Conservation (phyloP, 2,888 invertebrate genomes). For the Aquatica leii region DNA sequence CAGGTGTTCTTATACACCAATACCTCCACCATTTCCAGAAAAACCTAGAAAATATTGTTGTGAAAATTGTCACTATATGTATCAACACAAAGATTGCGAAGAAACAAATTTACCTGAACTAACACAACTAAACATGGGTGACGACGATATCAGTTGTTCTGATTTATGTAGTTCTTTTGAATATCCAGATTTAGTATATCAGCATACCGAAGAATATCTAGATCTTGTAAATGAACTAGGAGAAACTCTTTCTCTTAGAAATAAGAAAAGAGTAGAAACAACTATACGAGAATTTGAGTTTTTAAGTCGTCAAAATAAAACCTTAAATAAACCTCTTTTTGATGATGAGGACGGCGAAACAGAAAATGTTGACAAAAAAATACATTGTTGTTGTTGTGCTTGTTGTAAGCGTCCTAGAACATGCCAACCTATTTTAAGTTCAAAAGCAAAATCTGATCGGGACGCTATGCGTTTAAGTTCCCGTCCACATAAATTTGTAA, state of each 20-base stretch:
- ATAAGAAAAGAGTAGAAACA: constrained; percentile 54
- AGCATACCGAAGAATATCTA: constrained; percentile 55
- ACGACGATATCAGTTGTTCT: constrained; percentile 40
- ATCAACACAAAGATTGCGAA: too few relatives aligned
- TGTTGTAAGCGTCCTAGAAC: neutral
- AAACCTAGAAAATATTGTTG: neutral
- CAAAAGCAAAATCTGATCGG: neutral
- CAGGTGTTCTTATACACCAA: too few relatives aligned
- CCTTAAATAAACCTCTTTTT: constrained; percentile 52
- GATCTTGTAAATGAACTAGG: constrained; percentile 57
- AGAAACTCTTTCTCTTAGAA: constrained; percentile 55
- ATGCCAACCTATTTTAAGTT: neutral
- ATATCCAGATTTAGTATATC: constrained; percentile 53
- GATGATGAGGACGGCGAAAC: constrained; percentile 34
- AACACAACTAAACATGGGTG: constrained; percentile 11
- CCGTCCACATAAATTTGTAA: neutral
- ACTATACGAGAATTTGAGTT: constrained; percentile 57
- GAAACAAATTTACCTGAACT: neutral
- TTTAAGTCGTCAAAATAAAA: constrained; percentile 54
- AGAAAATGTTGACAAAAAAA: neutral
- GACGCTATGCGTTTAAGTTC: neutral
- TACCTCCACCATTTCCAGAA: too few relatives aligned
- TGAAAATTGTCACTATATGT: neutral
- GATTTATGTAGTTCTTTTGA: constrained; percentile 39
- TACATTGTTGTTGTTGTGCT: neutral